Evolutionary conservation across 2,113 vertebrate species (phyloP).

Genomic region (Seriola rivoliana): DNA sequence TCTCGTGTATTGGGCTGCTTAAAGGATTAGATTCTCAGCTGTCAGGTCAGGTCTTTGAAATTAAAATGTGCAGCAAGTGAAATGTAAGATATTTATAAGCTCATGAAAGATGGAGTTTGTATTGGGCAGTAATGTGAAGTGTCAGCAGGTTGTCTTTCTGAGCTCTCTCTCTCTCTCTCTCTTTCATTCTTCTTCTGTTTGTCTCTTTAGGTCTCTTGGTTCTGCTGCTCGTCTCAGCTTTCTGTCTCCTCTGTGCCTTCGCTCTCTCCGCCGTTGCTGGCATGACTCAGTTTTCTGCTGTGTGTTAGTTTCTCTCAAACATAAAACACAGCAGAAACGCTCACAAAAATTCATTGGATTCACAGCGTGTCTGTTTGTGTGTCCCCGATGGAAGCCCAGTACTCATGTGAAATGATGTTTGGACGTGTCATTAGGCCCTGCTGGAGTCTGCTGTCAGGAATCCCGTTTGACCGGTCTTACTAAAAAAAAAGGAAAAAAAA

Average conservation of each 20-base stretch:
- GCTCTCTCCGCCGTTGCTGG: neutral
- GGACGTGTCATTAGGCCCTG: neutral
- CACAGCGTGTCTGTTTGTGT: neutral
- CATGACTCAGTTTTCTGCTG: neutral
- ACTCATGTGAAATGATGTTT: neutral
- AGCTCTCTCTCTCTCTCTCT: neutral
- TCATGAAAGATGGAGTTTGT: neutral
- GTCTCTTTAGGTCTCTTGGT: neutral
- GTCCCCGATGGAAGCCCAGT: neutral
- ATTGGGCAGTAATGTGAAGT: neutral
- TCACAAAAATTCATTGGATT: neutral
- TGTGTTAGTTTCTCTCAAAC: neutral
- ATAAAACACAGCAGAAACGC: neutral
- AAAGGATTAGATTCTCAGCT: neutral
- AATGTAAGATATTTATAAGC: neutral
- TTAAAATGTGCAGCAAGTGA: neutral
- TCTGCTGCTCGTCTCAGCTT: neutral
- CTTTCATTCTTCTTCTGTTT: neutral
- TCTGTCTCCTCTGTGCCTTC: neutral
- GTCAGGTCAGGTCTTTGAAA: neutral
- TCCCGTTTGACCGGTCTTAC: no score
- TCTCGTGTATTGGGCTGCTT: neutral
- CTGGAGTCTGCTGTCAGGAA: no score
- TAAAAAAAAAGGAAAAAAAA: no score
- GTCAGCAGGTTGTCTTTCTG: constrained; percentile 3